A percentile compares a stretch with the other conserved stretches of the same genome.
Evolutionary conservation across 2,888 invertebrate genomes (phyloP).

Genomic region (Ganaspis brasiliensis): DNA sequence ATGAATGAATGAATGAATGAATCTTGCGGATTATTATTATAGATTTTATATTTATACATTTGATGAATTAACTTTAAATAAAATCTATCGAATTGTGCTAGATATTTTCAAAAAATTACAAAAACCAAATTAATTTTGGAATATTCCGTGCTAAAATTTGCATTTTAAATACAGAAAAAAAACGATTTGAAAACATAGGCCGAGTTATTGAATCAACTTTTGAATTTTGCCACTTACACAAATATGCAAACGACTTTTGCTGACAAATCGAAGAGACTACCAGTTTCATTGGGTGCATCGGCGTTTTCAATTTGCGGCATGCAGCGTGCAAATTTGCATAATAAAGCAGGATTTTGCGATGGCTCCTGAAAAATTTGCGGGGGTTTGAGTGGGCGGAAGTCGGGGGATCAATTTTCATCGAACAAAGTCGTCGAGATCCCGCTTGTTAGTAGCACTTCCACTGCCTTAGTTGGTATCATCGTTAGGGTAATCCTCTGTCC

Average conservation of each 20-base stretch:
- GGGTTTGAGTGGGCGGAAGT: slow-evolving; percentile 59
- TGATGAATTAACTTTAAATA: too few relatives aligned
- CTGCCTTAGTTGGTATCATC: slow-evolving; percentile 66
- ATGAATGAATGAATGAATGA: too few relatives aligned
- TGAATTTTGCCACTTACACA: neutral
- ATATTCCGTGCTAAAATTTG: too few relatives aligned
- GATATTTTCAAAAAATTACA: too few relatives aligned
- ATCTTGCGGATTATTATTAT: too few relatives aligned
- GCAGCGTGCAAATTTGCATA: slow-evolving; percentile 67
- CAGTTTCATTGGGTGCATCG: slow-evolving; percentile 22
- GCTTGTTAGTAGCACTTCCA: slow-evolving; percentile 63
- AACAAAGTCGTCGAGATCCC: slow-evolving; percentile 62
- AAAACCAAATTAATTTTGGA: too few relatives aligned
- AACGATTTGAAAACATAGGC: too few relatives aligned
- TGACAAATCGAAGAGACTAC: slow-evolving; percentile 21
- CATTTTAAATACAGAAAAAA: too few relatives aligned
- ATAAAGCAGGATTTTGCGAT: slow-evolving; percentile 66
- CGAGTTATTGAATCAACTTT: neutral
- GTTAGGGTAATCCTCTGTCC: slow-evolving; percentile 69
- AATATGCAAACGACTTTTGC: slow-evolving; percentile 23
- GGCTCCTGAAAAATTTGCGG: slow-evolving; percentile 37
- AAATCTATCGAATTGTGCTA: too few relatives aligned
- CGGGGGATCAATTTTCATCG: slow-evolving; percentile 67
- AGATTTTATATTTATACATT: too few relatives aligned
- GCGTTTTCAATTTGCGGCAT: slow-evolving; percentile 67